Conservation (phyloP, 2,113 vertebrate species). For the Thymallus thymallus region DNA sequence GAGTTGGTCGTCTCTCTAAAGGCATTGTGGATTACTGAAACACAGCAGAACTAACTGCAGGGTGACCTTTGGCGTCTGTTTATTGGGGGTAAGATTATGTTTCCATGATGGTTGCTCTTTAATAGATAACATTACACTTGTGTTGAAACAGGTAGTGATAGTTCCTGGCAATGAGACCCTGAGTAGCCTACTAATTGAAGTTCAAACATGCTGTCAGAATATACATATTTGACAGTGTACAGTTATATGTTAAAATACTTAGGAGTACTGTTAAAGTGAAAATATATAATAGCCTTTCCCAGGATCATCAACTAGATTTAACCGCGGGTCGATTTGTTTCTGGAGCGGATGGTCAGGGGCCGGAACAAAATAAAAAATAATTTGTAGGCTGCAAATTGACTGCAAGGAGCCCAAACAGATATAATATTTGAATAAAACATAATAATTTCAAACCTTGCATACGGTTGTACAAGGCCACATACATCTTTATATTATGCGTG, state of each 20-base stretch:
- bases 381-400: too few species aligned
- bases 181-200: constrained; percentile 4
- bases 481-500: too few species aligned
- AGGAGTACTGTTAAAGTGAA: constrained; percentile 35
- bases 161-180: constrained; percentile 21
- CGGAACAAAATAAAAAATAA: too few species aligned
- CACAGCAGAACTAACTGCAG: constrained; percentile 52
- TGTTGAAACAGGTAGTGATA: constrained; percentile 32
- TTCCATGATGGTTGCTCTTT: constrained; percentile 44
- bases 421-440: too few species aligned
- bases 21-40: constrained; percentile 77
- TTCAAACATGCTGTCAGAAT: constrained; percentile 9
- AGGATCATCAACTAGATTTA: too few species aligned
- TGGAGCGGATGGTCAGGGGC: too few species aligned
- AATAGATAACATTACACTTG: constrained; percentile 11
- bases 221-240: constrained; percentile 5
- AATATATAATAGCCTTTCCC: not conserved
- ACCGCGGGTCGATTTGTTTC: too few species aligned
- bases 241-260: constrained; percentile 5
- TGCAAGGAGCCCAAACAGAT: too few species aligned
- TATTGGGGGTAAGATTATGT: constrained; percentile 73
- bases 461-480: too few species aligned
- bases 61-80: constrained; percentile 63
- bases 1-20: constrained; percentile 61
- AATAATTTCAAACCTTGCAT: too few species aligned